A percentile compares a stretch with the other conserved stretches of the same genome.
These are phyloP conservation scores for Luscinia luscinia DNA, from an alignment of 2,797 vertebrate species.

Conservation along the genomic window DNA sequence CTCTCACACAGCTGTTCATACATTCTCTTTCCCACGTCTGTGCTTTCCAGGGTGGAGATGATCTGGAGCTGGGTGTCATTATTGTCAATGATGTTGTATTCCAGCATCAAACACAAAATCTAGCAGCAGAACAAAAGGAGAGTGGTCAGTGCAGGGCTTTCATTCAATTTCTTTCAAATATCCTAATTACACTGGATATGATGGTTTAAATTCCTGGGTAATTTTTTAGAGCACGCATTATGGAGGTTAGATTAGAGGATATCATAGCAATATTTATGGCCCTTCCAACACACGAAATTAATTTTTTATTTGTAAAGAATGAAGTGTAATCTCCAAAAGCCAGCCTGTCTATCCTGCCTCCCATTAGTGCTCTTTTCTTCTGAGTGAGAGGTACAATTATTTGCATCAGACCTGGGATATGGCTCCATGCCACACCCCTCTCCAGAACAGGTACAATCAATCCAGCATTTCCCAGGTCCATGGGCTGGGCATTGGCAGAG, in stretches of 20 bases:
- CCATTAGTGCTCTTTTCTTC: not conserved
- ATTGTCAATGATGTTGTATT: constrained; percentile 99
- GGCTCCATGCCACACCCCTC: constrained; percentile 11
- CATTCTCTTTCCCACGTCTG: constrained; percentile 93
- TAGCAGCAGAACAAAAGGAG: constrained; percentile 35
- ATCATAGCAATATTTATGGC: not conserved
- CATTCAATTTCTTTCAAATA: not conserved
- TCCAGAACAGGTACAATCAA: not conserved
- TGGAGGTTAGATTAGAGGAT: not conserved
- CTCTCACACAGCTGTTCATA: constrained; percentile 98
- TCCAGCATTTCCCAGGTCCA: not conserved
- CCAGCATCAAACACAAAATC: constrained; percentile 99
- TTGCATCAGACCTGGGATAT: not conserved
- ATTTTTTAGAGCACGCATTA: not conserved
- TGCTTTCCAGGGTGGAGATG: constrained; percentile 98
- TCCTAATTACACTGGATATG: not conserved
- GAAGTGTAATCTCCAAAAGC: not conserved
- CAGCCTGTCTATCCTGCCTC: not conserved
- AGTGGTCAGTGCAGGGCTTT: not conserved
- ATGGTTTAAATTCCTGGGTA: not conserved
- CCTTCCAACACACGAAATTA: not conserved
- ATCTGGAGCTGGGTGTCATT: constrained; percentile 99
- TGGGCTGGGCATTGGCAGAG: not conserved
- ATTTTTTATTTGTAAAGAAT: not conserved
- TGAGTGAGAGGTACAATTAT: not conserved